Percentiles rank a stretch among this genome's conserved stretches.
These are phyloP conservation scores for Suricata suricatta DNA, from an alignment of 2,113 vertebrate genomes.

Conservation along the genomic window DNA sequence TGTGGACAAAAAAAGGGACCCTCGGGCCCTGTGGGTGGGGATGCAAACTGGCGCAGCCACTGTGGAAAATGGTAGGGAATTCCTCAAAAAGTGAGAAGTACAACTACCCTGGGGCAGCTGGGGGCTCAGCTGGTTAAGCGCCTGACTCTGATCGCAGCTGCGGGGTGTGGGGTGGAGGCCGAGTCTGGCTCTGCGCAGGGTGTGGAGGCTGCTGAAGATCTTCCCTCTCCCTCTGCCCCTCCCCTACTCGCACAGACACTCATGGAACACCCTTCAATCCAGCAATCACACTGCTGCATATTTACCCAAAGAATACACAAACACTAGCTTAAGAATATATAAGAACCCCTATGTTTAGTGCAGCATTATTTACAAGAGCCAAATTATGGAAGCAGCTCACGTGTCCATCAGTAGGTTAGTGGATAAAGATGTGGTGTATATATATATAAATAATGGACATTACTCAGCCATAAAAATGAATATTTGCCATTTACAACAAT, in stretches of 20 bases:
- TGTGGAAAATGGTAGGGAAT: background rate
- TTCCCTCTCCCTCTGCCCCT: no score
- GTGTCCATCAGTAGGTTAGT: background rate
- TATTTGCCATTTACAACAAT: background rate
- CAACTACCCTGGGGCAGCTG: no score
- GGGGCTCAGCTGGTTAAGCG: no score
- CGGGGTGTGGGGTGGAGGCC: no score
- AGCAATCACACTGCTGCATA: background rate
- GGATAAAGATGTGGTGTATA: background rate
- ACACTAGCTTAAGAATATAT: background rate
- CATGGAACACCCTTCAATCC: background rate
- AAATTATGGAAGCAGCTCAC: background rate
- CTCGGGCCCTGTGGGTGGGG: background rate
- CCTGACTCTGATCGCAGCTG: no score
- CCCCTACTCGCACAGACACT: no score
- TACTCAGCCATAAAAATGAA: background rate
- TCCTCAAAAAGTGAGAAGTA: background rate
- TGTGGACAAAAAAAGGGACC: background rate
- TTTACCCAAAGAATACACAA: background rate
- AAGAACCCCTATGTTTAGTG: background rate
- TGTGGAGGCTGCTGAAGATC: no score
- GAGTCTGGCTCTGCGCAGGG: no score
- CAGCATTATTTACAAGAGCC: background rate
- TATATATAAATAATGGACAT: background rate
- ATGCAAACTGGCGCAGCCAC: background rate